phyloP scores from a whole-genome alignment of 2,797 vertebrate genomes.

The Fistularia commersonii region DNA sequence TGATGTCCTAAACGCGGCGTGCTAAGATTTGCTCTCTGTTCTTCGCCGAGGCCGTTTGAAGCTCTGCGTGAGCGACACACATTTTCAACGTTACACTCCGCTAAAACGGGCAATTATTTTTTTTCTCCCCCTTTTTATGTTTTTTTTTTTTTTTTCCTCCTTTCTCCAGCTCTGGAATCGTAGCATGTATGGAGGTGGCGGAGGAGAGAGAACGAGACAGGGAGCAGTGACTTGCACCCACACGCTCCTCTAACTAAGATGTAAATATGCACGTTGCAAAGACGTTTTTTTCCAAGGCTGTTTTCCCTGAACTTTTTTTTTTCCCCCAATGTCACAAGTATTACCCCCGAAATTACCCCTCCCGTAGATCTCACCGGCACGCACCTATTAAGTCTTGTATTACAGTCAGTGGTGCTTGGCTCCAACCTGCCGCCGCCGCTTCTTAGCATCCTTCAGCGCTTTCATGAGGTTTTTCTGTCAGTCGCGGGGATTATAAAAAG shows the following conservation, averaged over 20 bases:
- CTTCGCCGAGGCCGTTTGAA: constrained; percentile 72
- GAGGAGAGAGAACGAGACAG: constrained; percentile 51
- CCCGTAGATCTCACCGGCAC: constrained; percentile 66
- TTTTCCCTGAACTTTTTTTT: constrained; percentile 63
- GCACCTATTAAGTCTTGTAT: constrained; percentile 73
- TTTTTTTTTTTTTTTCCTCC: constrained; percentile 53
- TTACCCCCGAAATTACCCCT: constrained; percentile 69
- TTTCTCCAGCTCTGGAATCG: constrained; percentile 62
- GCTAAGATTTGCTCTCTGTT: constrained; percentile 78
- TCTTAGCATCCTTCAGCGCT: constrained; percentile 55
- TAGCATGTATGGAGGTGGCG: constrained; percentile 47
- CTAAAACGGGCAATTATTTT: constrained; percentile 79
- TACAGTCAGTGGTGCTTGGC: constrained; percentile 67
- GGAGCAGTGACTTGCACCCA: constrained; percentile 65
- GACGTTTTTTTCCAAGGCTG: constrained; percentile 66
- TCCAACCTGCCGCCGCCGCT: constrained; percentile 61
- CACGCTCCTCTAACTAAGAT: constrained; percentile 65
- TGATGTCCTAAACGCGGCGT: constrained; percentile 79
- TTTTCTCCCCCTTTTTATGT: constrained; percentile 57
- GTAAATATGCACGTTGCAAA: constrained; percentile 68
- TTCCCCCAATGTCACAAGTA: constrained; percentile 52
- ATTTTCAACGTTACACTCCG: constrained; percentile 73
- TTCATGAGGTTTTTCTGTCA: constrained; percentile 59
- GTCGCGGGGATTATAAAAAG: constrained; percentile 53
- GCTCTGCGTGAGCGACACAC: constrained; percentile 72